These are phyloP conservation scores for Chromobotia macracanthus DNA, from an alignment of 2,797 vertebrate genomes.

Conservation along the genomic window DNA sequence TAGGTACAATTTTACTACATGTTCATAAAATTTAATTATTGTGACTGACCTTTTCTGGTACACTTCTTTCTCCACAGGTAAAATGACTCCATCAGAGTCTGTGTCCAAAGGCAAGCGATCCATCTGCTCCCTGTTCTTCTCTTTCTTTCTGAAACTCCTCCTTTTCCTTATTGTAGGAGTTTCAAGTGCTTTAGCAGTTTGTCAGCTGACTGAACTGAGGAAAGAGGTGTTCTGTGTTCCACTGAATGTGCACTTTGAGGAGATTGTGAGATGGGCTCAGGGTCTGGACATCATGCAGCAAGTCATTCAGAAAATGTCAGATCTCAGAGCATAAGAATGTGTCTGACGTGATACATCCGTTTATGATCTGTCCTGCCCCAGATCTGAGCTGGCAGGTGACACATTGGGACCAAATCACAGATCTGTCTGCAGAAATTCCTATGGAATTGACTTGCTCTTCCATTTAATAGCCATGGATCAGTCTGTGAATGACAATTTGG, in stretches of 20 bases:
- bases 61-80: conserved; percentile 70
- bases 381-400: conserved; percentile 52
- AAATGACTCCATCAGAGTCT: conserved; percentile 68
- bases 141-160: conserved; percentile 80
- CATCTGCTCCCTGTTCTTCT: conserved; percentile 74
- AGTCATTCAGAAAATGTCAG: conserved; percentile 82
- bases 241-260: conserved; percentile 80
- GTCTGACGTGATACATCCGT: not conserved
- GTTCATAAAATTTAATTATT: not conserved
- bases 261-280: conserved; percentile 78
- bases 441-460: conserved; percentile 83
- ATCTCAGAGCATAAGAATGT: conserved; percentile 68
- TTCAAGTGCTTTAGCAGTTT: conserved; percentile 73
- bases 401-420: conserved; percentile 58
- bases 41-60: not conserved
- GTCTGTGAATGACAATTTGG: conserved; percentile 33
- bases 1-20: too few species aligned
- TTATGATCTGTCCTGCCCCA: conserved; percentile 30
- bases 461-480: conserved; percentile 33
- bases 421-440: conserved; percentile 84
- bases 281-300: conserved; percentile 82
- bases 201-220: conserved; percentile 83
- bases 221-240: conserved; percentile 81
- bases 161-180: conserved; percentile 79
- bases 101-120: conserved; percentile 72